phyloP scores from a whole-genome alignment of 2,113 vertebrate genomes.

The Antechinus flavipes region DNA sequence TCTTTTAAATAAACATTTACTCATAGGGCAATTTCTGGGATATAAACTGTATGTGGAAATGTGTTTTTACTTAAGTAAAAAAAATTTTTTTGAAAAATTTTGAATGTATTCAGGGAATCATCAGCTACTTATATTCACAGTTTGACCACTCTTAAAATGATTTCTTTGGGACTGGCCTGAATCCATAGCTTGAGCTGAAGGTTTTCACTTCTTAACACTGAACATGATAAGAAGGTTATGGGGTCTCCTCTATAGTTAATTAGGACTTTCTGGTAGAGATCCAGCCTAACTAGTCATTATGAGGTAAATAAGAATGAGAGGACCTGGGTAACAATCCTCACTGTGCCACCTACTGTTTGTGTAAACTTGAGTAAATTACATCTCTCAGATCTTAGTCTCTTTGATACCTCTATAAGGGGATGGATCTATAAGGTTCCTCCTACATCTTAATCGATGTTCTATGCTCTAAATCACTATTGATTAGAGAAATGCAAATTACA shows the following conservation, averaged over 20 bases:
- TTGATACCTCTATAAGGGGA: background rate
- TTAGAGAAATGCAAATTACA: too few species aligned
- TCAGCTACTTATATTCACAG: background rate
- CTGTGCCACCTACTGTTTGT: background rate
- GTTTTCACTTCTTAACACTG: background rate
- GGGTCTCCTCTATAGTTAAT: background rate
- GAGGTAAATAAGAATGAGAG: background rate
- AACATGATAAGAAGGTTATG: background rate
- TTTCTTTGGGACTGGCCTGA: background rate
- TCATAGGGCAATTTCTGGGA: too few species aligned
- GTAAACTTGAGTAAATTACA: background rate
- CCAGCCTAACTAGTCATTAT: background rate
- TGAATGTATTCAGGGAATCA: too few species aligned
- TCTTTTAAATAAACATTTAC: background rate
- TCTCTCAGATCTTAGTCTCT: background rate
- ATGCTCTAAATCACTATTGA: too few species aligned
- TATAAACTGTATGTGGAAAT: too few species aligned
- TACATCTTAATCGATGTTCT: background rate
- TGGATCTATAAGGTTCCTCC: background rate
- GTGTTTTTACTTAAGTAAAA: too few species aligned
- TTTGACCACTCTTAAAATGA: background rate
- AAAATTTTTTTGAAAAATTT: too few species aligned
- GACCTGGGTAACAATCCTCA: background rate
- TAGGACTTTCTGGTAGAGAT: background rate
- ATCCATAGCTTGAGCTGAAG: background rate